Percentiles rank a stretch among this genome's conserved stretches.
Conservation (phyloP, 2,888 invertebrate species). For the Sinotaia quadrata region DNA sequence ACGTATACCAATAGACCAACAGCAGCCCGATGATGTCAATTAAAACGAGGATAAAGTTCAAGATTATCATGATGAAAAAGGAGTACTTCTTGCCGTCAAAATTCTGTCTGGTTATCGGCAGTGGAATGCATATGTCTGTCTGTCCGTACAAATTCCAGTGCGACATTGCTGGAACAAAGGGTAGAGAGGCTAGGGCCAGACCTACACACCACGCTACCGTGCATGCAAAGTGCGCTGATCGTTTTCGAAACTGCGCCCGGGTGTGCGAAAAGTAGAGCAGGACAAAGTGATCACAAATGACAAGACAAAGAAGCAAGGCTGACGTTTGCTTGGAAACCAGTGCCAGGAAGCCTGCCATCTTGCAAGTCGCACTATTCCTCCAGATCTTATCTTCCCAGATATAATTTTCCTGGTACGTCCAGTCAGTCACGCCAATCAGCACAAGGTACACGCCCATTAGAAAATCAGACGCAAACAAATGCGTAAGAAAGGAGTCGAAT, state of each 20-base stretch:
- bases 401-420: slow-evolving; percentile 24
- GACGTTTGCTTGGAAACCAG: slow-evolving; percentile 26
- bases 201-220: slow-evolving; percentile 11
- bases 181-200: not conserved
- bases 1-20: not conserved
- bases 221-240: slow-evolving; percentile 19
- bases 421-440: slow-evolving; percentile 26
- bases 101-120: not conserved
- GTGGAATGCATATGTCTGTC: slow-evolving; percentile 23
- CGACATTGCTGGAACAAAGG: slow-evolving; percentile 9
- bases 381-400: slow-evolving; percentile 18
- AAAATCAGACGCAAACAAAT: slow-evolving; percentile 26
- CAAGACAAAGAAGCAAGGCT: slow-evolving; percentile 21
- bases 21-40: not conserved
- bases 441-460: slow-evolving; percentile 34
- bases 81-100: not conserved
- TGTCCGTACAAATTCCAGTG: slow-evolving; percentile 24
- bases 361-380: slow-evolving; percentile 22
- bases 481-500: slow-evolving; percentile 21
- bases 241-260: slow-evolving; percentile 3
- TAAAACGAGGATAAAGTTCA: not conserved
- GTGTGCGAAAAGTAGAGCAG: slow-evolving; percentile 8
- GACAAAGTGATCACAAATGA: slow-evolving; percentile 19
- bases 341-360: slow-evolving; percentile 25
- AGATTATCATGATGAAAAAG: not conserved